phyloP scores from a whole-genome alignment of 2,113 vertebrate species.

The Callopanchax toddi region DNA sequence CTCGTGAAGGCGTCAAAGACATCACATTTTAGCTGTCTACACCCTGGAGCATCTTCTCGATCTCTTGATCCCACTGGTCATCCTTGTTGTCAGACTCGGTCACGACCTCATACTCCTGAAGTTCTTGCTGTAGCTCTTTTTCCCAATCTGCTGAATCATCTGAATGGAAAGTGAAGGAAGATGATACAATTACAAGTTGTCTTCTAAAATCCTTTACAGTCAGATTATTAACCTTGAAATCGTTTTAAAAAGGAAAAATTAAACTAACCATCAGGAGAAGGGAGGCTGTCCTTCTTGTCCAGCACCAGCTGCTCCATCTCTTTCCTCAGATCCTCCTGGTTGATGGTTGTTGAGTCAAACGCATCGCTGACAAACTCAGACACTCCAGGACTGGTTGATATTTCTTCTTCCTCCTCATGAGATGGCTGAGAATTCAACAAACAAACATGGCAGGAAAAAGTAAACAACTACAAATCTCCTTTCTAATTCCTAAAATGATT shows the following conservation, averaged over 20 bases:
- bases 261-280: slow-evolving; percentile 82
- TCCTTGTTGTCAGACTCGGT: slow-evolving; percentile 87
- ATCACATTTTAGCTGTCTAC: slow-evolving; percentile 77
- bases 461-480: rapidly evolving
- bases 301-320: slow-evolving; percentile 97
- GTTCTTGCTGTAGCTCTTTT: slow-evolving; percentile 92
- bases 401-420: slow-evolving; percentile 89
- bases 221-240: too few species aligned
- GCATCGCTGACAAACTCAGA: slow-evolving; percentile 98
- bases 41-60: slow-evolving; percentile 91
- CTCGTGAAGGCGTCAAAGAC: neutral
- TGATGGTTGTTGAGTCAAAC: slow-evolving; percentile 87
- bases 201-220: too few species aligned
- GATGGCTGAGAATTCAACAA: slow-evolving; percentile 19
- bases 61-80: slow-evolving; percentile 95
- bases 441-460: neutral
- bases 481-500: rapidly evolving
- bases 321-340: slow-evolving; percentile 94
- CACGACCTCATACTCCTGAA: slow-evolving; percentile 95
- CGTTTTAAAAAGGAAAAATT: neutral
- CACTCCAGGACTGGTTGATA: slow-evolving; percentile 94
- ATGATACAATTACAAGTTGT: neutral
- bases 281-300: slow-evolving; percentile 85
- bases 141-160: slow-evolving; percentile 93
- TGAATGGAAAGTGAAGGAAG: slow-evolving; percentile 32